These are phyloP conservation scores for Drosophila ambigua DNA, from an alignment of 1,140 invertebrate genomes.

Conservation along the genomic window DNA sequence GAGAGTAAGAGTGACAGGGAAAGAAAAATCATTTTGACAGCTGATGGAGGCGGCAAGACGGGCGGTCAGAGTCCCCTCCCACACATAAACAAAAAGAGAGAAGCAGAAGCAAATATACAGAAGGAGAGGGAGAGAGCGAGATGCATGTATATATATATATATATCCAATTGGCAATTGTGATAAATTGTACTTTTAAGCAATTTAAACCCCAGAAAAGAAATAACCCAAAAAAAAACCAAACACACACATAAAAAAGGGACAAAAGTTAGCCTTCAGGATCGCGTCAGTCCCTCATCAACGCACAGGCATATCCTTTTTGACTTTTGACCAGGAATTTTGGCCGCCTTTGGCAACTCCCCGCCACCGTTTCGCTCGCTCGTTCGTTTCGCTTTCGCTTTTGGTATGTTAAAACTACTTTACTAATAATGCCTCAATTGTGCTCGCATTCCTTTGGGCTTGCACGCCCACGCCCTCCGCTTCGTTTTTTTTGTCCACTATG, in stretches of 20 bases:
- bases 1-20: constrained; percentile 2
- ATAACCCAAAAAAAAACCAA: constrained; percentile 14
- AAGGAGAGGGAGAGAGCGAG: too few species aligned
- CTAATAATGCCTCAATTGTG: constrained; percentile 82
- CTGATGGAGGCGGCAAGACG: constrained; percentile 27
- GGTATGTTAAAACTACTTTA: constrained; percentile 74
- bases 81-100: constrained; percentile 8
- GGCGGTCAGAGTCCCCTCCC: constrained; percentile 22
- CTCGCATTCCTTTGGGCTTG: constrained; percentile 40
- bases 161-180: constrained; percentile 77
- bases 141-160: constrained; percentile 22
- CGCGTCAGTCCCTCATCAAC: constrained; percentile 60
- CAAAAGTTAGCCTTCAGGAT: constrained; percentile 2
- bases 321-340: constrained; percentile 26
- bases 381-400: constrained; percentile 18
- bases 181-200: constrained; percentile 81
- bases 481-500: background rate
- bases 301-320: constrained; percentile 44
- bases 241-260: background rate
- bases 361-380: background rate
- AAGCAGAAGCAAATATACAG: constrained; percentile 2
- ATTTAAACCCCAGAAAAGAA: constrained; percentile 55
- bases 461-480: background rate
- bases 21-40: constrained; percentile 61
- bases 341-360: constrained; percentile 10